Evolutionary conservation across 2,888 invertebrate genomes (phyloP).

Genomic region (Clivina fossor): DNA sequence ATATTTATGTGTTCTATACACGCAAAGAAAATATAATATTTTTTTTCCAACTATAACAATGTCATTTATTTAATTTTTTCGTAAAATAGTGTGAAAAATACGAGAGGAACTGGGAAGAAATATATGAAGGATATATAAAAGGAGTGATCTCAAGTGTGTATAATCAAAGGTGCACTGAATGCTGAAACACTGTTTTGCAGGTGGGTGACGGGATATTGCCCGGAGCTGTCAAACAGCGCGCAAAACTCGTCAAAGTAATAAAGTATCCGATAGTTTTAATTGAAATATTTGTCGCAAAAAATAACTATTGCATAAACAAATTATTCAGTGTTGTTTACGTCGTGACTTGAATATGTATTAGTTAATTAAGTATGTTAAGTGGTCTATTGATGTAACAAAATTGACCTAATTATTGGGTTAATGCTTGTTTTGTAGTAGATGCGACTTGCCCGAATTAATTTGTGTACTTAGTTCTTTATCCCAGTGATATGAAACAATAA

Average conservation of each 20-base stretch:
- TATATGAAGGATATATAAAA: neutral
- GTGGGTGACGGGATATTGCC: constrained; percentile 9
- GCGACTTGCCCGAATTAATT: constrained; percentile 8
- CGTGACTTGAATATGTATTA: constrained; percentile 6
- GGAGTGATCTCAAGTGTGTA: constrained; percentile 17
- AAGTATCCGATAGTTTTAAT: neutral
- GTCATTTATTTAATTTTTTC: neutral
- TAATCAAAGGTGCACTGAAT: constrained; percentile 16
- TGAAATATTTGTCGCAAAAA: neutral
- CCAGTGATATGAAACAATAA: constrained; percentile 20
- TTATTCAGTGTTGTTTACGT: neutral
- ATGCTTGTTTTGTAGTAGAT: constrained; percentile 16
- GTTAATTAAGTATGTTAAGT: constrained; percentile 20
- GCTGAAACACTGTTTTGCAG: constrained; percentile 6
- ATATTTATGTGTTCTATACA: constrained; percentile 7
- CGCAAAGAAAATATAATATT: neutral
- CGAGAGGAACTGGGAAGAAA: neutral
- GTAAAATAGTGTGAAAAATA: neutral
- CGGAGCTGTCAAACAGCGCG: constrained; percentile 21
- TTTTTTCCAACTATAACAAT: neutral
- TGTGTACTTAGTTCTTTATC: no score
- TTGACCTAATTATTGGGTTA: constrained; percentile 29
- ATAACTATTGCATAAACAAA: constrained; percentile 1
- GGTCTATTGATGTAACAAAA: constrained; percentile 30
- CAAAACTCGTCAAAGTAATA: constrained; percentile 21